Evolutionary conservation across 2,797 vertebrate species (phyloP).

Genomic region (Thamnophis elegans): DNA sequence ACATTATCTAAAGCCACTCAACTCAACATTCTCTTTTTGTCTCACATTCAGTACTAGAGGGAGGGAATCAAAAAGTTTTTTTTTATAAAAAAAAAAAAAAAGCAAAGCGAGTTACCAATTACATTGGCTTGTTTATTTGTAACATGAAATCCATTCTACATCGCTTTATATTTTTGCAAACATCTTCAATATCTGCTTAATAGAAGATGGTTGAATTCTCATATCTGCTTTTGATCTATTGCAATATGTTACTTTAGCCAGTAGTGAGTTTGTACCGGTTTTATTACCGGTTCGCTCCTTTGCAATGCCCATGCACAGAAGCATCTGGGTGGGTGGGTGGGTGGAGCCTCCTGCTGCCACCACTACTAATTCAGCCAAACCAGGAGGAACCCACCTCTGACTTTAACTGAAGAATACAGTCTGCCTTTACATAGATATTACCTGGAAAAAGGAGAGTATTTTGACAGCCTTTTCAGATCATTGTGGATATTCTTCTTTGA

Average conservation of each 20-base stretch:
- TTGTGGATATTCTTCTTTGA: background rate
- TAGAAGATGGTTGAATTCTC: background rate
- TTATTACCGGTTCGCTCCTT: no score
- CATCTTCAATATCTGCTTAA: background rate
- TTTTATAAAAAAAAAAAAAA: background rate
- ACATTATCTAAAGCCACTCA: background rate
- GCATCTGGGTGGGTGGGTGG: no score
- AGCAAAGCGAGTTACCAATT: background rate
- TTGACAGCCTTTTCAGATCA: background rate
- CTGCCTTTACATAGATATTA: background rate
- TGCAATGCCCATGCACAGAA: no score
- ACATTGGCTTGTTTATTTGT: background rate
- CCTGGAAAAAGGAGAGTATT: background rate
- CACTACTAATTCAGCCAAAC: no score
- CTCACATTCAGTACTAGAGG: background rate
- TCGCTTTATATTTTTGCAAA: background rate
- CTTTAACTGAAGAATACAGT: background rate
- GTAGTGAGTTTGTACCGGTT: no score
- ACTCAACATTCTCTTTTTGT: background rate
- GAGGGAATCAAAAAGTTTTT: background rate
- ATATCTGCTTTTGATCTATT: background rate
- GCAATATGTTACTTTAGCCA: background rate
- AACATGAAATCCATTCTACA: background rate
- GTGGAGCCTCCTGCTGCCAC: no score
- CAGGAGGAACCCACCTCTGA: no score